Percentiles rank a stretch among this genome's conserved stretches.
phyloP scores from a whole-genome alignment of 2,797 vertebrate species.

The Sphenopsis melanotis region DNA sequence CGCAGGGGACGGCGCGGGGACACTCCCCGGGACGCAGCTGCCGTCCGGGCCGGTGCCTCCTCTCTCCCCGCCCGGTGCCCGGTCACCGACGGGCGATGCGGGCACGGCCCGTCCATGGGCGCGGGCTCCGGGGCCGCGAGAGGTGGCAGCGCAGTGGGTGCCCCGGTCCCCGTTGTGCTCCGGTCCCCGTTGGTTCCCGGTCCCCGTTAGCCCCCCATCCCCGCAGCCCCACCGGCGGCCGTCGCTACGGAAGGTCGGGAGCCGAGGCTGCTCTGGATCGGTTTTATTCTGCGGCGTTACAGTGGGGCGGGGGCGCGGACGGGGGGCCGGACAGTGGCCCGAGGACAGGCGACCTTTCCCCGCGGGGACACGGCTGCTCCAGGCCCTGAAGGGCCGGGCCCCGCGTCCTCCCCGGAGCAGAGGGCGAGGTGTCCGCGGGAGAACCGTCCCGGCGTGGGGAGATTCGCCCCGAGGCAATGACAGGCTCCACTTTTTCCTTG shows the following conservation, averaged over 20 bases:
- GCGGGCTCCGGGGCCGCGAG: no score
- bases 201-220: not conserved
- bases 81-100: not conserved
- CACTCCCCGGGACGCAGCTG: not conserved
- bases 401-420: not conserved
- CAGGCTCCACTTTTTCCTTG: not conserved
- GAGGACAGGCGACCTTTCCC: not conserved
- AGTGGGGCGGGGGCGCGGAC: not conserved
- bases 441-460: not conserved
- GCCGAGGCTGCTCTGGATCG: not conserved
- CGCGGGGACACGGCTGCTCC: not conserved
- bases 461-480: not conserved
- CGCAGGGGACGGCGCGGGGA: not conserved
- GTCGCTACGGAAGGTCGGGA: not conserved
- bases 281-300: not conserved
- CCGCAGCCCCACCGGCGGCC: not conserved
- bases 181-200: rapidly evolving
- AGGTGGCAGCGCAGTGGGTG: rapidly evolving
- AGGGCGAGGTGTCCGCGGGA: not conserved
- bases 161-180: not conserved
- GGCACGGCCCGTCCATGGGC: rapidly evolving
- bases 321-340: not conserved
- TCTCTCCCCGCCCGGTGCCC: no score
- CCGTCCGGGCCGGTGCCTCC: not conserved
- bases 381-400: not conserved